These are phyloP conservation scores for Percina caprodes DNA, from an alignment of 2,113 vertebrate genomes.

Conservation along the genomic window DNA sequence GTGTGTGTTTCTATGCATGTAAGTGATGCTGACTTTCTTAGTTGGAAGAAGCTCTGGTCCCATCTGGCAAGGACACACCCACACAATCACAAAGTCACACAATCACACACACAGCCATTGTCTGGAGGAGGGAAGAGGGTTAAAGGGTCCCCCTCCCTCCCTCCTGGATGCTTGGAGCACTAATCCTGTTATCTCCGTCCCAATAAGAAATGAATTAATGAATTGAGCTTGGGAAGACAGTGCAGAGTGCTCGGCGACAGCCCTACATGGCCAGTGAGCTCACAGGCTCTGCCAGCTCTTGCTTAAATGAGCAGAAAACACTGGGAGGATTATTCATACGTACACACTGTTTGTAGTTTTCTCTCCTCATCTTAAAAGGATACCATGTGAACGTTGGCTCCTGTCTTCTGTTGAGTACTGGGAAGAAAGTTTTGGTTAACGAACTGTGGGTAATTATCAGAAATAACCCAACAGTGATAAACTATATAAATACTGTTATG, in stretches of 20 bases:
- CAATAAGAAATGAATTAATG: conserved; percentile 83
- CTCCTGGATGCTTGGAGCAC: conserved; percentile 71
- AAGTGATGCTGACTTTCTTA: conserved; percentile 45
- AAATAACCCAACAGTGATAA: too few species aligned
- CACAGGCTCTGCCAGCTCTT: not conserved
- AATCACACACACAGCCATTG: conserved; percentile 58
- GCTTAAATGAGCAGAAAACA: conserved; percentile 36
- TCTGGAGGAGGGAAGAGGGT: conserved; percentile 66
- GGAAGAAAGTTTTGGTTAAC: too few species aligned
- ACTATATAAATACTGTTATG: conserved; percentile 4
- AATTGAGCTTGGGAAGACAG: conserved; percentile 65
- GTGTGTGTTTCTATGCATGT: not conserved
- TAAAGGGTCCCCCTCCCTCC: conserved; percentile 60
- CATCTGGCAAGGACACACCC: conserved; percentile 69
- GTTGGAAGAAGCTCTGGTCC: conserved; percentile 55
- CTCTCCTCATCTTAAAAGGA: not conserved
- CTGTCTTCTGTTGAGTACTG: too few species aligned
- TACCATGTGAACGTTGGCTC: not conserved
- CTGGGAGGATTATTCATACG: conserved; percentile 20
- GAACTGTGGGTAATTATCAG: too few species aligned
- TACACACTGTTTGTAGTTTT: not conserved
- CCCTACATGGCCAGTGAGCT: conserved; percentile 46
- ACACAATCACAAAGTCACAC: conserved; percentile 53
- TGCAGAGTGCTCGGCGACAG: conserved; percentile 47
- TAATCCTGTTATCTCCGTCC: conserved; percentile 82